phyloP scores from a whole-genome alignment of 2,113 vertebrate genomes.

The Heteronetta atricapilla region DNA sequence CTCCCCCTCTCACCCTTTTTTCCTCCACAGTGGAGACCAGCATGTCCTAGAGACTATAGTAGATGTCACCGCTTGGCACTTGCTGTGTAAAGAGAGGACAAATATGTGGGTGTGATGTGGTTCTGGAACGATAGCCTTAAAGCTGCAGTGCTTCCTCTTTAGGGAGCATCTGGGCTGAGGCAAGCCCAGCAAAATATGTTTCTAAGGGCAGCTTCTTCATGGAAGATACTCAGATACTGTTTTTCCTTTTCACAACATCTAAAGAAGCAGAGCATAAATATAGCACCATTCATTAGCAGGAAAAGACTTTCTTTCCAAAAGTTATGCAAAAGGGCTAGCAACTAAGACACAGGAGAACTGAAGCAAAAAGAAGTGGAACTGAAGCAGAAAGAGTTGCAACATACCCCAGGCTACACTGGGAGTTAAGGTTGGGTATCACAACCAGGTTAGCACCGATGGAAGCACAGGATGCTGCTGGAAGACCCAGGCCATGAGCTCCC shows the following conservation, averaged over 20 bases:
- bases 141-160: slow-evolving; percentile 22
- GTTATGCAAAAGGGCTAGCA: rapidly evolving
- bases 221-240: neutral
- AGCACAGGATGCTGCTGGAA: rapidly evolving
- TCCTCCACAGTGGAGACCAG: slow-evolving; percentile 61
- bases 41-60: slow-evolving; percentile 79
- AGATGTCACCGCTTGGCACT: slow-evolving; percentile 87
- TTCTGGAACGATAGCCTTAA: slow-evolving; percentile 71
- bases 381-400: neutral
- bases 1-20: neutral
- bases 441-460: rapidly evolving
- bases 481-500: neutral
- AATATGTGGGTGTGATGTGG: slow-evolving; percentile 74
- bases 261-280: neutral
- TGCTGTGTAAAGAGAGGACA: slow-evolving; percentile 75
- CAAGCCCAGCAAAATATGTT: neutral
- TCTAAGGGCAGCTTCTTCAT: neutral
- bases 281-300: neutral
- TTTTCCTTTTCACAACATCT: rapidly evolving
- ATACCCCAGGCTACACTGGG: rapidly evolving
- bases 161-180: neutral
- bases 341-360: neutral
- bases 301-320: neutral
- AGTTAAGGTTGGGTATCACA: rapidly evolving
- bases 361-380: neutral